Percentiles rank a stretch among this genome's conserved stretches.
These are phyloP conservation scores for Cotesia typhae DNA, from an alignment of 1,140 invertebrate species.

Conservation along the genomic window DNA sequence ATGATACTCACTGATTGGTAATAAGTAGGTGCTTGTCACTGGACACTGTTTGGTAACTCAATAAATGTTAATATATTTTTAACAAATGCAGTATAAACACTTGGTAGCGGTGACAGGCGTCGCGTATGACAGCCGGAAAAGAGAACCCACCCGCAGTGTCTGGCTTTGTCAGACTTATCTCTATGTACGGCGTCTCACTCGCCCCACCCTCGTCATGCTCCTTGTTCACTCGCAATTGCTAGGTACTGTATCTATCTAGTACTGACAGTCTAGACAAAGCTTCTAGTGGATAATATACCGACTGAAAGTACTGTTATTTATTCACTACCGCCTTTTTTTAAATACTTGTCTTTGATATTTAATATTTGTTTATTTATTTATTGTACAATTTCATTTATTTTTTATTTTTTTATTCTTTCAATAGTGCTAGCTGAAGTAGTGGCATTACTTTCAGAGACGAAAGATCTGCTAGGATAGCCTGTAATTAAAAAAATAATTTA, in stretches of 20 bases:
- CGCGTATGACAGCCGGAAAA: slow-evolving; percentile 54
- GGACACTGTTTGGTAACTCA: not conserved
- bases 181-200: slow-evolving; percentile 12
- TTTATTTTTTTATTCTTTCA: slow-evolving; percentile 62
- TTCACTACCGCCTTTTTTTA: slow-evolving; percentile 16
- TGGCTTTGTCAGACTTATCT: slow-evolving; percentile 33
- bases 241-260: not conserved
- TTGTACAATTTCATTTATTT: slow-evolving; percentile 5
- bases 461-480: slow-evolving; percentile 88
- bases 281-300: slow-evolving; percentile 29
- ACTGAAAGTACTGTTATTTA: not conserved
- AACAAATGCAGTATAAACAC: slow-evolving; percentile 33
- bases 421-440: slow-evolving; percentile 76
- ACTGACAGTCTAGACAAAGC: not conserved
- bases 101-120: slow-evolving; percentile 42
- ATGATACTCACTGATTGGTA: slow-evolving; percentile 4
- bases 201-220: slow-evolving; percentile 32
- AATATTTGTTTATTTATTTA: not conserved
- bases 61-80: not conserved
- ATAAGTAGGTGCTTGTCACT: not conserved
- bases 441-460: slow-evolving; percentile 91
- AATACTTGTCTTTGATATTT: slow-evolving; percentile 4
- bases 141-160: slow-evolving; percentile 48
- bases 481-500: slow-evolving; percentile 48
- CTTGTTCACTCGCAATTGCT: not conserved